These are phyloP conservation scores for Pyrocoelia pectoralis DNA, from an alignment of 2,888 invertebrate species.

Conservation along the genomic window DNA sequence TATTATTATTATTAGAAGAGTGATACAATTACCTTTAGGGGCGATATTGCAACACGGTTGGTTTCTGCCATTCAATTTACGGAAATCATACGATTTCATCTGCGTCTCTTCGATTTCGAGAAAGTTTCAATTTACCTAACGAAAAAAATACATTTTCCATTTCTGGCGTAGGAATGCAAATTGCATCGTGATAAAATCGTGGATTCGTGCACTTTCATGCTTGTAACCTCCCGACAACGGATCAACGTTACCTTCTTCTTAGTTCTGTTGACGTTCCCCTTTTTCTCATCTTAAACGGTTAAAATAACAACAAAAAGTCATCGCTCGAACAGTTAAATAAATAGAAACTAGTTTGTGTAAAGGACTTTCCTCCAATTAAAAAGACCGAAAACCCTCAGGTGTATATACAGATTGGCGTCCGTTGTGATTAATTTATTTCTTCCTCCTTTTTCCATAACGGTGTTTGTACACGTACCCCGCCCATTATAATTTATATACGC, in stretches of 20 bases:
- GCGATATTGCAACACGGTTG: too few relatives aligned
- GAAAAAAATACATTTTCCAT: not conserved
- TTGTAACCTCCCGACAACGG: conserved; percentile 14
- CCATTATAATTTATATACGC: not conserved
- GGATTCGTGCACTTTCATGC: conserved; percentile 27
- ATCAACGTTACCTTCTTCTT: not conserved
- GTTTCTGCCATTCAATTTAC: too few relatives aligned
- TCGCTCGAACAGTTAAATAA: not conserved
- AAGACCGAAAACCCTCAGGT: not conserved
- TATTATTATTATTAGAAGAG: too few relatives aligned
- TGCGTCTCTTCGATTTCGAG: not conserved
- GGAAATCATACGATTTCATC: not conserved
- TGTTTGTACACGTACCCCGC: not conserved
- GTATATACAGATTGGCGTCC: not conserved
- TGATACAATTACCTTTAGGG: too few relatives aligned
- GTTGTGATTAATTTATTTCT: not conserved
- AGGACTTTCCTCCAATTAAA: not conserved
- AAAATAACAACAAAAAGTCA: too few relatives aligned
- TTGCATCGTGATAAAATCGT: conserved; percentile 29
- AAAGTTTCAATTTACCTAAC: not conserved
- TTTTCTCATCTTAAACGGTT: too few relatives aligned
- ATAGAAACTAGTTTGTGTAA: not conserved
- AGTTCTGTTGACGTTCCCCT: too few relatives aligned
- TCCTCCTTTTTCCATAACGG: not conserved
- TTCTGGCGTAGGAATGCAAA: conserved; percentile 21